phyloP scores from a whole-genome alignment of 2,888 invertebrate species.

The Drosophila picticornis region DNA sequence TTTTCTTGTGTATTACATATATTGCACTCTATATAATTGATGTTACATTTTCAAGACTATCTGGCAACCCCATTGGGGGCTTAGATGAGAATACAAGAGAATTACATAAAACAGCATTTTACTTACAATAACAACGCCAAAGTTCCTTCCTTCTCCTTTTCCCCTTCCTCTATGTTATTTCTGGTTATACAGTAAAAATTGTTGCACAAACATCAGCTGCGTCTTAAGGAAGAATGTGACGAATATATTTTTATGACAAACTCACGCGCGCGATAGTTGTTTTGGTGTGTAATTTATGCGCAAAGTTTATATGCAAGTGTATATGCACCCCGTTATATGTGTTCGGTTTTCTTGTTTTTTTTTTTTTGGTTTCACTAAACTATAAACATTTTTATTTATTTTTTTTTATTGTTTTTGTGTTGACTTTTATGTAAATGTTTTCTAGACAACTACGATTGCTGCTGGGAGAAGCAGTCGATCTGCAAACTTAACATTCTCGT shows the following conservation, averaged over 20 bases:
- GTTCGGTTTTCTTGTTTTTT: constrained; percentile 20
- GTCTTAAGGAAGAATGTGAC: constrained; percentile 1
- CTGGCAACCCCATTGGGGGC: constrained; percentile 56
- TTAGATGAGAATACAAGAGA: constrained; percentile 41
- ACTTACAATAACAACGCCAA: constrained; percentile 68
- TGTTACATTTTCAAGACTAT: constrained; percentile 21
- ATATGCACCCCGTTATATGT: constrained; percentile 45
- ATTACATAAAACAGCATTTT: constrained; percentile 66
- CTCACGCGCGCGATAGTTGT: constrained; percentile 28
- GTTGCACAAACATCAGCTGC: constrained; percentile 43
- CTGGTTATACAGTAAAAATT: constrained; percentile 1
- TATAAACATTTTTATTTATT: constrained; percentile 45
- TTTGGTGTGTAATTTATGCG: constrained; percentile 28
- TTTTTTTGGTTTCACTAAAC: constrained; percentile 43
- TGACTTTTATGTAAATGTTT: constrained; percentile 66
- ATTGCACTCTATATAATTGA: background rate
- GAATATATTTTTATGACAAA: constrained; percentile 7
- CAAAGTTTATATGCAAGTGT: constrained; percentile 62
- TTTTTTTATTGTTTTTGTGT: constrained; percentile 51
- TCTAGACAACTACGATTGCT: constrained; percentile 64
- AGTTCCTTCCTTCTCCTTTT: constrained; percentile 33
- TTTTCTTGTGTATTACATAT: constrained; percentile 1
- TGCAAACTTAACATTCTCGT: constrained; percentile 51
- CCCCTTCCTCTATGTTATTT: constrained; percentile 19
- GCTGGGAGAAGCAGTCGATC: constrained; percentile 58